phyloP scores from a whole-genome alignment of 2,888 invertebrate genomes.

The Polydrusus cervinus region DNA sequence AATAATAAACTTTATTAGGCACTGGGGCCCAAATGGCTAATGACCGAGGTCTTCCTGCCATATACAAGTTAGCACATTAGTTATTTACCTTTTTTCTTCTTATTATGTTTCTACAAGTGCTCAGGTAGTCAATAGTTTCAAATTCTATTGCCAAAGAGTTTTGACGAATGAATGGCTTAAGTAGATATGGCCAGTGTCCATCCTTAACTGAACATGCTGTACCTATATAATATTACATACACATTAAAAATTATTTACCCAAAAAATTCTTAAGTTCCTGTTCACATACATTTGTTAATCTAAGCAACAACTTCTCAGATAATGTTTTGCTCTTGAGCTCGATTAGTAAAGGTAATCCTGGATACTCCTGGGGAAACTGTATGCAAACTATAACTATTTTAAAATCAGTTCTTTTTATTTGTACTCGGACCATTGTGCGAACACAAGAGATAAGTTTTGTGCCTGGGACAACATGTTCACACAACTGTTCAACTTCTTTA shows the following conservation, averaged over 20 bases:
- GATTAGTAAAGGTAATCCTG: constrained; percentile 74
- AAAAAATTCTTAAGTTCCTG: constrained; percentile 75
- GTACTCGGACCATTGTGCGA: constrained; percentile 78
- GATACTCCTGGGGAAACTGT: constrained; percentile 80
- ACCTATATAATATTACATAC: no score
- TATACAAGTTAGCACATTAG: no score
- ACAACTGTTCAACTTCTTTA: constrained; percentile 77
- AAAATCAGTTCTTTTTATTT: constrained; percentile 78
- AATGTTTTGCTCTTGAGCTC: constrained; percentile 83
- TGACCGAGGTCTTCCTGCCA: no score
- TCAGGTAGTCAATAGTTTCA: no score
- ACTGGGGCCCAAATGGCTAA: no score
- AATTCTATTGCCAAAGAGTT: no score
- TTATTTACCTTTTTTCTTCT: no score
- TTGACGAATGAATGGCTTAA: no score
- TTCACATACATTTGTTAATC: constrained; percentile 77
- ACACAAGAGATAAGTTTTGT: constrained; percentile 80
- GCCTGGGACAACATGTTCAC: constrained; percentile 76
- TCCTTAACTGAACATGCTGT: no score
- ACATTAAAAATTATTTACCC: constrained; percentile 65
- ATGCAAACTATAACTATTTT: constrained; percentile 79
- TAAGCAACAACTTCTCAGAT: constrained; percentile 77
- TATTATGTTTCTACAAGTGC: no score
- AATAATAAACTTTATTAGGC: no score
- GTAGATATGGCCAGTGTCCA: no score